A percentile compares a stretch with the other conserved stretches of the same genome.
Conservation (phyloP, 2,888 invertebrate species). For the Cartodere bifasciata region DNA sequence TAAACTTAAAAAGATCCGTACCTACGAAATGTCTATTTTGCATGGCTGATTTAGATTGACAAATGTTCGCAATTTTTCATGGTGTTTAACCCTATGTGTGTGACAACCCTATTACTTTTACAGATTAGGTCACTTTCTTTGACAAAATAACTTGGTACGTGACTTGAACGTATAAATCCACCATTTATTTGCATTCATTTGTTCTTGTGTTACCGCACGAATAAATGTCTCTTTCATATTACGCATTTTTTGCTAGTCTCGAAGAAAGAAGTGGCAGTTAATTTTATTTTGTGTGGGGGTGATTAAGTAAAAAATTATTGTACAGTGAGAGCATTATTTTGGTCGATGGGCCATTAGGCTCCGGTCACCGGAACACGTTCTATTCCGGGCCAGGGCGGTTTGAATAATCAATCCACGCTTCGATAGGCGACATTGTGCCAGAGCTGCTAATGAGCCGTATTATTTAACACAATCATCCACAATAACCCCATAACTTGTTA, state of each 20-base stretch:
- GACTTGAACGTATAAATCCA: too few relatives aligned
- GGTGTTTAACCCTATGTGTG: conserved; percentile 22
- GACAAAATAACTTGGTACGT: conserved; percentile 31
- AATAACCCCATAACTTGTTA: too few relatives aligned
- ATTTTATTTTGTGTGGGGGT: too few relatives aligned
- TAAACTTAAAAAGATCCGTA: too few relatives aligned
- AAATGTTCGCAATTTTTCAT: conserved; percentile 23
- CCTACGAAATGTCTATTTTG: conserved; percentile 7
- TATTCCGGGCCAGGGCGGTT: conserved; percentile 19
- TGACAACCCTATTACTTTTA: conserved; percentile 31
- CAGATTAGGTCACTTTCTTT: conserved; percentile 32
- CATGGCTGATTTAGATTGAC: conserved; percentile 19
- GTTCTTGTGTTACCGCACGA: too few relatives aligned
- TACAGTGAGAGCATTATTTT: too few relatives aligned
- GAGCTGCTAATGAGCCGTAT: conserved; percentile 23
- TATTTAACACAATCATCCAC: conserved; percentile 23
- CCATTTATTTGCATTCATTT: too few relatives aligned
- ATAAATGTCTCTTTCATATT: too few relatives aligned
- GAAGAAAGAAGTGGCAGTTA: too few relatives aligned
- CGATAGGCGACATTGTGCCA: conserved; percentile 20
- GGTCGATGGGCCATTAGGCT: conserved; percentile 18
- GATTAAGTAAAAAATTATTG: too few relatives aligned
- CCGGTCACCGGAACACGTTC: conserved; percentile 22
- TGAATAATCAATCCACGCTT: conserved; percentile 26
- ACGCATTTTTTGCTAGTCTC: too few relatives aligned